Evolutionary conservation across 2,113 vertebrate genomes (phyloP), one percentile per base, ranked within the genome.

Genomic region (Cynoglossus semilaevis): DNA sequence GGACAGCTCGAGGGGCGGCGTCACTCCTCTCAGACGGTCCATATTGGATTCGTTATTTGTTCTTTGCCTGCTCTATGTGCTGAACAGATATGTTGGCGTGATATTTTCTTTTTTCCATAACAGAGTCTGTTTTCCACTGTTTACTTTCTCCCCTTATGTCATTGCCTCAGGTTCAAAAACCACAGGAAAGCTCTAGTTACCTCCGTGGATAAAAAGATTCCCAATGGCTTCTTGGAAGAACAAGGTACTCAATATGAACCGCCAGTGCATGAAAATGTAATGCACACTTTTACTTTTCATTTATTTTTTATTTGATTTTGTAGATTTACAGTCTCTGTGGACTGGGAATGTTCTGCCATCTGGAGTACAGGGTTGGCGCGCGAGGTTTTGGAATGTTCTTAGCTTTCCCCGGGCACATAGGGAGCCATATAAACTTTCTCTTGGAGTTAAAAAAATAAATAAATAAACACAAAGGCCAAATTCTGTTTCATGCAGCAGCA

Each of bases 211-310:
- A 98, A 98, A 62, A 98, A 98, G 89, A 91, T 97, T 85, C 96
- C 96, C 1, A 98, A 98, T 77, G 94, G 95, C 67, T 94, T 97
- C 87, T 83, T 97, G 67, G 96, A 98, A 51, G 96, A 98, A 35
- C 95, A 97, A 95, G 96, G 96, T 98, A 92, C 55, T 77, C 68
- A 55, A 50, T 43, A 65, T 71, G n/a, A 70, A 70, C 37, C 22
- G 51, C 44, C 38, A 58, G 58, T 37, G 41, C 55, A 66, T 80
- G 59, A 79, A 80, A 74, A 74, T 61, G 46, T 84, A 72, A 82
- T 51, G 56, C 44, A 59, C 49, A 42, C 53, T 61, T 76, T 82
- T 69, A 49, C 41, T 60, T 81, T 82, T 70, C 72, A 72, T 71
- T 53, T 45, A 55, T 52, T 59, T 65, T 74, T 58, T 63, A 69